A percentile compares a stretch with the other conserved stretches of the same genome.
phyloP scores from a whole-genome alignment of 2,113 vertebrate species.

The Lepisosteus oculatus region DNA sequence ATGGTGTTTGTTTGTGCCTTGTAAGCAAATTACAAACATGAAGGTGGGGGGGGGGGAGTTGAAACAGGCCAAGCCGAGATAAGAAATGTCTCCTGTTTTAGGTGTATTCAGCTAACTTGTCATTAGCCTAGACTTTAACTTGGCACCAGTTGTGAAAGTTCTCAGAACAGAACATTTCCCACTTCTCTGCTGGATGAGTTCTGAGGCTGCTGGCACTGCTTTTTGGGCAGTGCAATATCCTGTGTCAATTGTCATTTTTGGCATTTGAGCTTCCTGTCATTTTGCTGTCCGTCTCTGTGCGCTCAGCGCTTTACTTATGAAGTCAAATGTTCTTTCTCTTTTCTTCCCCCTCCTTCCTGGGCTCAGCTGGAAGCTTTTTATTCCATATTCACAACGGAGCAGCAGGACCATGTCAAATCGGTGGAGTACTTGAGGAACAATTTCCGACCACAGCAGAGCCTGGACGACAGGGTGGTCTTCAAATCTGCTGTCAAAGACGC shows the following conservation, averaged over 20 bases:
- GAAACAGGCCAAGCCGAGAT: neutral
- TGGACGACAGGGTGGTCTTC: conserved; percentile 81
- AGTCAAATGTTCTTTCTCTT: conserved; percentile 44
- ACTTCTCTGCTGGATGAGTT: conserved; percentile 36
- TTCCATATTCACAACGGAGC: conserved; percentile 97
- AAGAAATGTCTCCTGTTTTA: neutral
- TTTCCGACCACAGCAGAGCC: conserved; percentile 83
- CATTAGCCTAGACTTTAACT: neutral
- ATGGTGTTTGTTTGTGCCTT: neutral
- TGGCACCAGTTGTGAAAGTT: neutral
- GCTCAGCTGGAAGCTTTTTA: conserved; percentile 92
- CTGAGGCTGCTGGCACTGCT: conserved; percentile 24
- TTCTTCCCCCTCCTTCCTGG: conserved; percentile 16
- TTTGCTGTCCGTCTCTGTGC: conserved; percentile 33
- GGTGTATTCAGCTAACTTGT: neutral
- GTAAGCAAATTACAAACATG: neutral
- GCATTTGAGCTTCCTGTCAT: conserved; percentile 26
- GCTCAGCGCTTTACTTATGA: conserved; percentile 30
- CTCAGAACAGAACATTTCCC: conserved; percentile 12
- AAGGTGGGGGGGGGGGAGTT: neutral
- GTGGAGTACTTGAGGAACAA: conserved; percentile 96
- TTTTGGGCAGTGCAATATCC: conserved; percentile 40
- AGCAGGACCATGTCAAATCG: conserved; percentile 95
- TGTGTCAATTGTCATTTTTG: conserved; percentile 33
- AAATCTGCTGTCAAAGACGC: conserved; percentile 91